Evolutionary conservation across 1,140 invertebrate genomes (phyloP).

Genomic region (Gonatopus flavifemur): DNA sequence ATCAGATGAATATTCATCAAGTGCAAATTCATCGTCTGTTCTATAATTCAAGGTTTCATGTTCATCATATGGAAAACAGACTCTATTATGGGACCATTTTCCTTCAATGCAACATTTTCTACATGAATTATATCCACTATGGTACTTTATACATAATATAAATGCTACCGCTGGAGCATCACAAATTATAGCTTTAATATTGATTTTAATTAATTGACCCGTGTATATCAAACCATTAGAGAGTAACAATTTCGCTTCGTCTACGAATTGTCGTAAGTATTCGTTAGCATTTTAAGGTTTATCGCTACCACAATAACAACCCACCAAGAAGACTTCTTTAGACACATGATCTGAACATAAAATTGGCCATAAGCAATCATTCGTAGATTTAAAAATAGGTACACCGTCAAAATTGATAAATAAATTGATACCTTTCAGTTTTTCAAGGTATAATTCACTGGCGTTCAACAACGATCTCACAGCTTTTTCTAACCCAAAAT

Average conservation of each 20-base stretch:
- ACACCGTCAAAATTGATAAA: too few relatives aligned
- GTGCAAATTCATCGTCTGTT: conserved; percentile 1
- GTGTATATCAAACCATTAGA: too few relatives aligned
- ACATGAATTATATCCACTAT: too few relatives aligned
- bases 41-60: neutral
- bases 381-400: neutral
- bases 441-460: neutral
- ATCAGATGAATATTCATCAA: neutral
- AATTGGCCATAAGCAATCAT: neutral
- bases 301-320: neutral
- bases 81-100: too few relatives aligned
- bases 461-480: neutral
- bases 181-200: too few relatives aligned
- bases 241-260: too few relatives aligned
- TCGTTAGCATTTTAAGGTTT: neutral
- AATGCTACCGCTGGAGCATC: too few relatives aligned
- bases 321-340: neutral
- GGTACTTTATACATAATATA: too few relatives aligned
- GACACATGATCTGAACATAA: neutral
- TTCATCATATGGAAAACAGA: conserved; percentile 26
- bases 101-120: too few relatives aligned
- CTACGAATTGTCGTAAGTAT: neutral
- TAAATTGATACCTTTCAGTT: neutral
- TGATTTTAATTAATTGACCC: too few relatives aligned
- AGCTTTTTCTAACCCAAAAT: too few relatives aligned